A percentile compares a stretch with the other conserved stretches of the same genome.
These are phyloP conservation scores for Cosmia pyralina DNA, from an alignment of 2,888 invertebrate species.

Conservation along the genomic window DNA sequence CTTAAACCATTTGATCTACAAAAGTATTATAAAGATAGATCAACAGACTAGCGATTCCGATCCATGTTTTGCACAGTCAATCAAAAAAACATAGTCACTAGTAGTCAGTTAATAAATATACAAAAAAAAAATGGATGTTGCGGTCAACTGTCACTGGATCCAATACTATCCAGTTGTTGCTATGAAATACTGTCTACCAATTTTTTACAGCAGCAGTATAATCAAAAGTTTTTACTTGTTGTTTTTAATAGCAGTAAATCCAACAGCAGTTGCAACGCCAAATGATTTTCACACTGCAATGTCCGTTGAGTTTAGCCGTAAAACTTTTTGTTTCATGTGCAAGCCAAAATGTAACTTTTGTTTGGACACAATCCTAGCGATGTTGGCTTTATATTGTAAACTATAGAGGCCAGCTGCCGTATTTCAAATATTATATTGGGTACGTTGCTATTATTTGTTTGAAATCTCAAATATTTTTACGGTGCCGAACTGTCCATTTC, in stretches of 20 bases:
- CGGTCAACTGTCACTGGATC: not conserved
- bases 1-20: not conserved
- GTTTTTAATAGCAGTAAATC: slow-evolving; percentile 53
- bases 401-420: slow-evolving; percentile 36
- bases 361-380: slow-evolving; percentile 46
- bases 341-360: slow-evolving; percentile 52
- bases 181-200: slow-evolving; percentile 18
- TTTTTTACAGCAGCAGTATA: slow-evolving; percentile 44
- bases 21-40: not conserved
- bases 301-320: slow-evolving; percentile 37
- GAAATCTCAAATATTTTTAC: slow-evolving; percentile 30
- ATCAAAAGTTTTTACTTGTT: slow-evolving; percentile 59
- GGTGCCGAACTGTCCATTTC: not conserved
- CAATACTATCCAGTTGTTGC: not conserved
- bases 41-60: not conserved
- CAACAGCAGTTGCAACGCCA: slow-evolving; percentile 39
- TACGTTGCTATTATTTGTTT: slow-evolving; percentile 28
- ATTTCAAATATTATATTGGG: slow-evolving; percentile 40
- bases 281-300: slow-evolving; percentile 58
- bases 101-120: not conserved
- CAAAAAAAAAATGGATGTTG: not conserved
- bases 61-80: not conserved
- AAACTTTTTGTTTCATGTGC: slow-evolving; percentile 52
- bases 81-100: no score
- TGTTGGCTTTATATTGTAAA: slow-evolving; percentile 46